Conservation (phyloP, 1,140 invertebrate species). For the Trichonephila inaurata region DNA sequence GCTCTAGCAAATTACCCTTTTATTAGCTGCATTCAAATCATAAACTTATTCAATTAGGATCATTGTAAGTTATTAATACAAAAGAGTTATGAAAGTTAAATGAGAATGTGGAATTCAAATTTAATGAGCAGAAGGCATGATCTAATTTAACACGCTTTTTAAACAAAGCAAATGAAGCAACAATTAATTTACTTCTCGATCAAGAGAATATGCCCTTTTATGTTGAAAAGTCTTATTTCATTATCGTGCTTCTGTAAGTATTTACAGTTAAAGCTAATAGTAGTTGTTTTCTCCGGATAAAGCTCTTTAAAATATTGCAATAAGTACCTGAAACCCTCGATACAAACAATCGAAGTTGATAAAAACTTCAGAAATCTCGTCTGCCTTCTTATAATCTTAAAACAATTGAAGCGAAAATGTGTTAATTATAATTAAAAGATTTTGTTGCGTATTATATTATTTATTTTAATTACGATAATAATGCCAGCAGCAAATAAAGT, state of each 20-base stretch:
- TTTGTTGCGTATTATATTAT: not conserved
- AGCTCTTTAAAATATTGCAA: not conserved
- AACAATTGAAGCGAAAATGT: not conserved
- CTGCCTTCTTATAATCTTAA: not conserved
- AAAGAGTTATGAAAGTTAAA: too few relatives aligned
- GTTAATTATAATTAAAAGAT: slow-evolving; percentile 39
- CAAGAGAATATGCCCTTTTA: too few relatives aligned
- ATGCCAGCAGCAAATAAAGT: slow-evolving; percentile 1
- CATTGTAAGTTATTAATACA: too few relatives aligned
- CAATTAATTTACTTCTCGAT: too few relatives aligned
- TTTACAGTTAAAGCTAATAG: not conserved
- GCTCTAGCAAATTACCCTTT: too few relatives aligned
- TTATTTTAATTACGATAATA: slow-evolving; percentile 53
- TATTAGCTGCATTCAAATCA: too few relatives aligned
- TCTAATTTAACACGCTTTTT: too few relatives aligned
- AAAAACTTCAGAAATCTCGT: not conserved
- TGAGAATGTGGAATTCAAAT: too few relatives aligned
- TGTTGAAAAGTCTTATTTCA: too few relatives aligned
- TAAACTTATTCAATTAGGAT: too few relatives aligned
- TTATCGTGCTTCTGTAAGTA: not conserved
- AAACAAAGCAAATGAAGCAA: too few relatives aligned
- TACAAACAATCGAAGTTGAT: not conserved
- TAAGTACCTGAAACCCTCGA: not conserved
- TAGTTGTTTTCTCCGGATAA: not conserved
- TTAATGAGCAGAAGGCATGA: too few relatives aligned